Conservation (phyloP, 2,888 invertebrate genomes). For the Pegoplata infirma region DNA sequence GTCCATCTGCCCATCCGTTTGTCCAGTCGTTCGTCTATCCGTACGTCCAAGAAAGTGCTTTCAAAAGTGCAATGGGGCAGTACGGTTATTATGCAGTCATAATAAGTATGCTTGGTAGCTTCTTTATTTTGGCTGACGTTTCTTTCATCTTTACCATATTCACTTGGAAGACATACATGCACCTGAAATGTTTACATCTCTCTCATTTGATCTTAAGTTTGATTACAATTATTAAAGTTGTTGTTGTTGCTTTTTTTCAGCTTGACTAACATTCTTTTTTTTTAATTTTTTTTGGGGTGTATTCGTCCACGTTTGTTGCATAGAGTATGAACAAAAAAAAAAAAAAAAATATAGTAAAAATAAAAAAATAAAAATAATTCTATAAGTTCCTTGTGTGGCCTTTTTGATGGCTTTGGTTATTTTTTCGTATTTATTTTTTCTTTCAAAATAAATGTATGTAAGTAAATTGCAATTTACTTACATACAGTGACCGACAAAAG, state of each 20-base stretch:
- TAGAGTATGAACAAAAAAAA: not conserved
- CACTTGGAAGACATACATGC: no score
- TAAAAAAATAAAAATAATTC: not conserved
- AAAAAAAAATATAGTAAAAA: no score
- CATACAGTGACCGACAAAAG: no score
- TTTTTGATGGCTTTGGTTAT: constrained; percentile 36
- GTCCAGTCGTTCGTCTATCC: no score
- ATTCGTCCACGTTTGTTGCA: not conserved
- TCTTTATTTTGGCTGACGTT: not conserved
- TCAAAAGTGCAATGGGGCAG: constrained; percentile 7
- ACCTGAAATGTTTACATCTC: constrained; percentile 21
- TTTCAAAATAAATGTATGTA: constrained; percentile 2
- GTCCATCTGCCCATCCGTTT: not conserved
- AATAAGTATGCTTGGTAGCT: not conserved
- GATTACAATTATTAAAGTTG: constrained; percentile 55
- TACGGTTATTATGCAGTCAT: constrained; percentile 31
- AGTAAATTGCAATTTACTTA: constrained; percentile 42
- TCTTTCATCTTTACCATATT: not conserved
- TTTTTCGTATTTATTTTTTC: constrained; percentile 12
- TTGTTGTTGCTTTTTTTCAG: no score
- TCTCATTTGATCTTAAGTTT: constrained; percentile 32
- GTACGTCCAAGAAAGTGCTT: not conserved
- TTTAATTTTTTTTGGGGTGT: not conserved
- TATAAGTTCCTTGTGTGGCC: constrained; percentile 53
- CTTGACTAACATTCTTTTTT: constrained; percentile 11